Evolutionary conservation across 2,797 vertebrate species (phyloP), one percentile per base, ranked within the genome.

Genomic region (Lacerta agilis): DNA sequence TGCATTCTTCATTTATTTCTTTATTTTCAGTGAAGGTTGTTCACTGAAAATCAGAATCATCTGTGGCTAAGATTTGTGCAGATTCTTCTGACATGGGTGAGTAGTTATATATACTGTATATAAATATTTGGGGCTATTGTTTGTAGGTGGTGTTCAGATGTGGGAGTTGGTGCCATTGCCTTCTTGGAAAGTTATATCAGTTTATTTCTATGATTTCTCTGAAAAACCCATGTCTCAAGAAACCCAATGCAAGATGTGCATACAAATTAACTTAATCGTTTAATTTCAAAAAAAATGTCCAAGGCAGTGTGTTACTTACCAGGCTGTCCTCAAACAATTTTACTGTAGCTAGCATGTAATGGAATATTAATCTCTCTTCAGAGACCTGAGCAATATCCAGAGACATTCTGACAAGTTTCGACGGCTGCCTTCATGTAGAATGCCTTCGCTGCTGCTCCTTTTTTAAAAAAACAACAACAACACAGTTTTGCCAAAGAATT

Each of bases 281-380:
- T 90, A 87, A 86, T 36, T 89, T 41, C 85, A 85, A 92, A 55
- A n/a, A n/a, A 71, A 90, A 67, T 90, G 69, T n/a, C 89, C 55
- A 79, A 80, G 88, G n/a, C 41, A 5, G 2, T 15, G 15, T 64
- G 72, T 92, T 81, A 72, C 49, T 55, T 94, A 83, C 83, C 58
- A 77, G 86, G 90, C 91, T 95, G 90, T 94, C 92, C 89, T 94
- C 89, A 94, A 93, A 89, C 25, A 67, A 93, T 89, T 92, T 94
- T 91, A 90, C 86, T 91, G 85, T 79, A 85, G 88, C 58, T 78
- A 20, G 82, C 58, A 71, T 66, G 87, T 91, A 90, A 87, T n/a
- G 87, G 90, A 92, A 92, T 93, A 94, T 93, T 93, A 94, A 90
- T 91, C 89, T 87, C 75, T 61, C 69, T 91, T 95, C 88, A 92